phyloP scores from a whole-genome alignment of 2,113 vertebrate species.

The Macrotis lagotis region DNA sequence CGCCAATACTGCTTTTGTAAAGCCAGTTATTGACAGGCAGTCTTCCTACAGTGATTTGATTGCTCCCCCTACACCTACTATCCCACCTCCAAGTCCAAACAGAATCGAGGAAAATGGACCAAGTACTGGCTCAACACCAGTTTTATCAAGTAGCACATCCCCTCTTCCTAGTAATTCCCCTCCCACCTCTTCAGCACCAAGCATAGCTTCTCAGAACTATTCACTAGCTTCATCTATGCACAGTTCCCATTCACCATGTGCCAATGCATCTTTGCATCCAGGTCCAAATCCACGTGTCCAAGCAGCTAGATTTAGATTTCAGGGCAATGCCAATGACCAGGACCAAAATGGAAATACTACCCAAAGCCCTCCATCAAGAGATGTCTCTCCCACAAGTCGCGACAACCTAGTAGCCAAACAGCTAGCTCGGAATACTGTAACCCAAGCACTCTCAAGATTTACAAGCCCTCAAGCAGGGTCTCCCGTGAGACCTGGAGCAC shows the following conservation, averaged over 20 bases:
- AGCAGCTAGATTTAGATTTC: constrained; percentile 96
- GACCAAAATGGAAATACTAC: constrained; percentile 96
- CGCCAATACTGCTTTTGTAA: constrained; percentile 73
- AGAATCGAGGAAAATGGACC: constrained; percentile 92
- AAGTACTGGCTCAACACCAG: constrained; percentile 80
- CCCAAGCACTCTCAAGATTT: constrained; percentile 96
- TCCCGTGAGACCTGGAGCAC: constrained; percentile 80
- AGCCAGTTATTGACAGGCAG: constrained; percentile 85
- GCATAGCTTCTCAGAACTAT: constrained; percentile 77
- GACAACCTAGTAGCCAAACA: constrained; percentile 96
- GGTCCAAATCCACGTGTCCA: constrained; percentile 94
- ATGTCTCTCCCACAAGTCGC: constrained; percentile 94
- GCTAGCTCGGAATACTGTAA: constrained; percentile 96
- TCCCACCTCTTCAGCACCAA: constrained; percentile 65
- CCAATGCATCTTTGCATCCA: constrained; percentile 83
- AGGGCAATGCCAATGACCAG: constrained; percentile 90
- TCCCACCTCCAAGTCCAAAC: constrained; percentile 73
- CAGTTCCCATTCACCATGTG: constrained; percentile 84
- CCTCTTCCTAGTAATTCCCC: constrained; percentile 69
- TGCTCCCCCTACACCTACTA: constrained; percentile 73
- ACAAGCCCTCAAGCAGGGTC: constrained; percentile 89
- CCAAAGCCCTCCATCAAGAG: constrained; percentile 92
- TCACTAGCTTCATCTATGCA: constrained; percentile 75
- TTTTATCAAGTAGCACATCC: constrained; percentile 74
- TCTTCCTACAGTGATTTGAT: constrained; percentile 87